A percentile compares a stretch with the other conserved stretches of the same genome.
Conservation (phyloP, 2,113 vertebrate species). For the Pituophis catenifer region DNA sequence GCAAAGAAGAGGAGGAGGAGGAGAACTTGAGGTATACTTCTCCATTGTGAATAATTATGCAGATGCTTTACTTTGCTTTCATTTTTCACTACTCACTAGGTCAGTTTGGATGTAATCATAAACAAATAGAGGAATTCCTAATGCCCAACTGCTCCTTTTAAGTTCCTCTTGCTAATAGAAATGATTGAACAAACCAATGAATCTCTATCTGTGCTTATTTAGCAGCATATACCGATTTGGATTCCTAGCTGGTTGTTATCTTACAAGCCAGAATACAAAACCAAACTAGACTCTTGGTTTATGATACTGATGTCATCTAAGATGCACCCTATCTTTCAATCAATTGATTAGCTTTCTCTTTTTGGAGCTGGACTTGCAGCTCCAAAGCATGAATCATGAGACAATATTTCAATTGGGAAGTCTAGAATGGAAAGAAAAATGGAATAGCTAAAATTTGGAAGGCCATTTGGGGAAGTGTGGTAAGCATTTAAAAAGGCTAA, state of each 20-base stretch:
- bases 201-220: background rate
- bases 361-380: background rate
- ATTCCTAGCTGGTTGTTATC: background rate
- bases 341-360: background rate
- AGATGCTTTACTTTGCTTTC: background rate
- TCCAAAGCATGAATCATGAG: background rate
- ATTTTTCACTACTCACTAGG: background rate
- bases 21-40: background rate
- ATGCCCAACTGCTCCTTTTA: background rate
- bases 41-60: background rate
- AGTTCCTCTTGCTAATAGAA: background rate
- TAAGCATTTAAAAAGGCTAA: background rate
- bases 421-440: background rate
- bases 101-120: background rate
- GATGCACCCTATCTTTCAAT: background rate
- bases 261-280: background rate
- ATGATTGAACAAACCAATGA: background rate
- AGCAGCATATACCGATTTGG: background rate
- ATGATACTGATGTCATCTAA: background rate
- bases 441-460: background rate
- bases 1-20: background rate
- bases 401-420: background rate
- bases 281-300: background rate
- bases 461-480: background rate
- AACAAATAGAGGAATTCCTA: background rate